Conservation (phyloP, 2,113 vertebrate species). For the Rhabdornis inornatus region DNA sequence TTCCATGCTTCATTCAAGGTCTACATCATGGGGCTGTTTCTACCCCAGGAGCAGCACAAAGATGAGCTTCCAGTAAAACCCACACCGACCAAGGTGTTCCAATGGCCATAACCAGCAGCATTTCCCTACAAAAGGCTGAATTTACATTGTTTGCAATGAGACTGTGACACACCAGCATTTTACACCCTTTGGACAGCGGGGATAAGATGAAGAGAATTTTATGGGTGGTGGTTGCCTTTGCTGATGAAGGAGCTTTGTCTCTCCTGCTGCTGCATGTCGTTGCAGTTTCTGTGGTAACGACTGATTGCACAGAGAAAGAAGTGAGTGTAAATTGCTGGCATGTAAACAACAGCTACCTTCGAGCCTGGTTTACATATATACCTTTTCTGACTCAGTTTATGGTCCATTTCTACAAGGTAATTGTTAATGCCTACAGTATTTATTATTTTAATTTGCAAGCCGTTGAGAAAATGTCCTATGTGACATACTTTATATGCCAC, state of each 20-base stretch:
- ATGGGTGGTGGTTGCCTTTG: neutral
- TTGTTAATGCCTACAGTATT: neutral
- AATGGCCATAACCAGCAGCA: neutral
- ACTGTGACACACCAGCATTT: neutral
- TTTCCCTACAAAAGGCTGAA: neutral
- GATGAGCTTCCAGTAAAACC: neutral
- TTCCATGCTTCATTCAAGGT: neutral
- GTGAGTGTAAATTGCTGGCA: neutral
- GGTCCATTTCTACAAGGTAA: neutral
- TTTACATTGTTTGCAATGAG: neutral
- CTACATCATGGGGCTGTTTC: neutral
- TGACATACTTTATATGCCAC: neutral
- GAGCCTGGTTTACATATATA: neutral
- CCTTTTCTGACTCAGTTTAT: neutral
- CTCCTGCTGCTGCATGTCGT: neutral
- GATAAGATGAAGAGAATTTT: neutral
- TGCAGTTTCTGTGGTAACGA: slow-evolving; percentile 57
- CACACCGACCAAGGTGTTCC: neutral
- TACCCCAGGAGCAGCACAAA: neutral
- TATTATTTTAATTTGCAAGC: neutral
- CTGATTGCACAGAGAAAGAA: neutral
- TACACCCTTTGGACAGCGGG: neutral
- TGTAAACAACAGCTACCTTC: neutral
- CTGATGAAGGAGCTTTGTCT: slow-evolving; percentile 32
- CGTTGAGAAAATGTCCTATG: neutral